Conservation (phyloP, 2,888 invertebrate species). For the Microdon myrmicae region DNA sequence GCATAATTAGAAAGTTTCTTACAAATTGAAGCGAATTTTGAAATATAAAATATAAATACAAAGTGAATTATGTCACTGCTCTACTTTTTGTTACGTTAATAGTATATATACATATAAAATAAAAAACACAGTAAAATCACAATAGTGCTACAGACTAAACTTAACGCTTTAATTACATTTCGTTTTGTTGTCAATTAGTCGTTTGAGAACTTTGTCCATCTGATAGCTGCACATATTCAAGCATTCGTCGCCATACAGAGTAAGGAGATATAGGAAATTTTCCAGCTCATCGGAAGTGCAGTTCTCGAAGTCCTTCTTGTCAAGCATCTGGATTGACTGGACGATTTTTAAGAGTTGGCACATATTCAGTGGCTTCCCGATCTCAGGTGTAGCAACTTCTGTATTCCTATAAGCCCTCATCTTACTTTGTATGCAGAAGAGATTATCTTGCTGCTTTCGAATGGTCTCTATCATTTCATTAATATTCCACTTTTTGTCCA, state of each 20-base stretch:
- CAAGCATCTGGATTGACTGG: slow-evolving; percentile 57
- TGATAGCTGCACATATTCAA: slow-evolving; percentile 59
- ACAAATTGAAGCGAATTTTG: too few relatives aligned
- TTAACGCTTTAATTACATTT: too few relatives aligned
- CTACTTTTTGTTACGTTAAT: too few relatives aligned
- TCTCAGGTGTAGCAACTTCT: slow-evolving; percentile 53
- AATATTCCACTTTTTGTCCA: slow-evolving; percentile 44
- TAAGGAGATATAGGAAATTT: slow-evolving; percentile 59
- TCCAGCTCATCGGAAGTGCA: slow-evolving; percentile 59
- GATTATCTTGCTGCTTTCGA: slow-evolving; percentile 56
- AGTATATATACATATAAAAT: too few relatives aligned
- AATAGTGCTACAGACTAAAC: too few relatives aligned
- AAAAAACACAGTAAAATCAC: too few relatives aligned
- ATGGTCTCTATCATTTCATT: slow-evolving; percentile 58
- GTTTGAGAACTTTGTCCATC: slow-evolving; percentile 59
- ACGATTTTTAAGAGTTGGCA: too few relatives aligned
- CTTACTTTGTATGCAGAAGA: slow-evolving; percentile 56
- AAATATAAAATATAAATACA: too few relatives aligned
- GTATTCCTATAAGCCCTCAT: slow-evolving; percentile 55
- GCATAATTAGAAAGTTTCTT: too few relatives aligned
- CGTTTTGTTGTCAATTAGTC: slow-evolving; percentile 55
- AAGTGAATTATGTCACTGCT: too few relatives aligned
- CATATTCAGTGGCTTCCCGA: slow-evolving; percentile 55
- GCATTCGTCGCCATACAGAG: slow-evolving; percentile 60
- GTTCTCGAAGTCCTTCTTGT: slow-evolving; percentile 56